Base-by-base conservation (phyloP, 2,888 invertebrate species). In the Ametastegia equiseti region DNA sequence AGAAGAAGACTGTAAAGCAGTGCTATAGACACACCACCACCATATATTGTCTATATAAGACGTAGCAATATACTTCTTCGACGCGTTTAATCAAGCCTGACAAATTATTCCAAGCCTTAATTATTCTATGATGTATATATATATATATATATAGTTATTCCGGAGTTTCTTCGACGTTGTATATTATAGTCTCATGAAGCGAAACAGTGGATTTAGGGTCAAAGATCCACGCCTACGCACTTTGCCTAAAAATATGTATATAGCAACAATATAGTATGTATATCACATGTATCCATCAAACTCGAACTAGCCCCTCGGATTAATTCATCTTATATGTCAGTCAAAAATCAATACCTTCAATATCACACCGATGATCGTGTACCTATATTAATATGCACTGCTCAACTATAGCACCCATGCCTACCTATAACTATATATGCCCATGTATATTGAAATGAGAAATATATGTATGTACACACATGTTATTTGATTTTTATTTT, bases 91-190 rank as follows among this genome's bases (percentile, higher is more conserved):
- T 67, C 65, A 39, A 7, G 39, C 39, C 67, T 42, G 67, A 67
- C 67, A 23, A 67, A 67, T 67, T 42, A 67, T 67, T 67, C 27
- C 60, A 11, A 60, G 60, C 27, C n/a, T 60, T 13, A 60, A 60
- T 60, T 60, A 60, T 60, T 60, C 54, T n/a, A n/a, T n/a, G n/a
- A n/a, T n/a, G n/a, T n/a, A n/a, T n/a, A n/a, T n/a, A n/a, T n/a
- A n/a, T n/a, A n/a, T n/a, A n/a, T n/a, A n/a, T n/a, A n/a, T n/a
- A n/a, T n/a, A n/a, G n/a, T n/a, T n/a, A n/a, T n/a, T n/a, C n/a
- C n/a, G n/a, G n/a, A n/a, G n/a, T n/a, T n/a, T n/a, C n/a, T n/a
- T n/a, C n/a, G n/a, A n/a, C n/a, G n/a, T n/a, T n/a, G n/a, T n/a
- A n/a, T n/a, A n/a, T n/a, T n/a, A n/a, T n/a, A n/a, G n/a, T n/a